Conservation (phyloP, 2,888 invertebrate species). For the Pogonocherus hispidulus region DNA sequence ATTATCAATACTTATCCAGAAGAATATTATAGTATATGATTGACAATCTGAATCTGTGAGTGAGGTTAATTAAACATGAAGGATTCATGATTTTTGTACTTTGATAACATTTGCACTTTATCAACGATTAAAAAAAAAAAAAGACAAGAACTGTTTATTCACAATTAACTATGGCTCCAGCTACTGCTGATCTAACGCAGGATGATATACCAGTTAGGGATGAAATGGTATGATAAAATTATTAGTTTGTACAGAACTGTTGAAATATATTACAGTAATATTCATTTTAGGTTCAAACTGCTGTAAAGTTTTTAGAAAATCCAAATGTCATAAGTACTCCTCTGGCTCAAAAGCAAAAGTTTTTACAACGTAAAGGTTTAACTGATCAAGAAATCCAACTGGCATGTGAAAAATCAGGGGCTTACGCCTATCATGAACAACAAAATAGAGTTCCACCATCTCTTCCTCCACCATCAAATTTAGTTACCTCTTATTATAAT, state of each 20-base stretch:
- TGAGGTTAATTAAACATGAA: conserved; percentile 9
- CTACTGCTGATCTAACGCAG: conserved; percentile 29
- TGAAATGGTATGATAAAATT: conserved; percentile 42
- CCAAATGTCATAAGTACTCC: conserved; percentile 86
- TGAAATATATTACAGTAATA: conserved; percentile 40
- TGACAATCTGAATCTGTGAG: no score
- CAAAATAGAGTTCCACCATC: conserved; percentile 52
- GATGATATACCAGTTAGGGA: conserved; percentile 38
- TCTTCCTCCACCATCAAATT: conserved; percentile 54
- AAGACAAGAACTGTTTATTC: background rate
- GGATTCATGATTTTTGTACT: conserved; percentile 4
- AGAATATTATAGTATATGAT: no score
- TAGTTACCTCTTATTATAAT: conserved; percentile 38
- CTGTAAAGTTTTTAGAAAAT: conserved; percentile 88
- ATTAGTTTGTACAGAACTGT: background rate
- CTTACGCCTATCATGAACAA: conserved; percentile 62
- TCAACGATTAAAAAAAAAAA: no score
- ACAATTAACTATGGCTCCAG: conserved; percentile 32
- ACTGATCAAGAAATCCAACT: conserved; percentile 81
- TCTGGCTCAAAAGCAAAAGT: conserved; percentile 82
- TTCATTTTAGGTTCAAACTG: conserved; percentile 80
- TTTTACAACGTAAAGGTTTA: conserved; percentile 83
- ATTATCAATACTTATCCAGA: no score
- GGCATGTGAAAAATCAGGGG: conserved; percentile 79
- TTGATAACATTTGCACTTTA: conserved; percentile 6